Evolutionary conservation across 1,140 invertebrate species (phyloP).

Genomic region (Drosophila persimilis): DNA sequence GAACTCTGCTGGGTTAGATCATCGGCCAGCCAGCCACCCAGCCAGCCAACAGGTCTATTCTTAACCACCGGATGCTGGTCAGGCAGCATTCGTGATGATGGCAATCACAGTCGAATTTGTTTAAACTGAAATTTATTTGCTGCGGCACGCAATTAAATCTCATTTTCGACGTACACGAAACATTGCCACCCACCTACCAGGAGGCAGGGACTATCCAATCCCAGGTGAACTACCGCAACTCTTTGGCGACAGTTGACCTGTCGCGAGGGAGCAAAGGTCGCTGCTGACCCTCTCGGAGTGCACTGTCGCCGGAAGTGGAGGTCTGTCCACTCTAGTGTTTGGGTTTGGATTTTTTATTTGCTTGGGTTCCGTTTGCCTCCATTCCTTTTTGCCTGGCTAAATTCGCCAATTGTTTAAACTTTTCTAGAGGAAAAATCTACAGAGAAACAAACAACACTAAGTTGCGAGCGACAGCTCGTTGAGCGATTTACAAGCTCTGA

Average conservation of each 20-base stretch:
- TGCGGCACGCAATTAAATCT: slow-evolving; percentile 49
- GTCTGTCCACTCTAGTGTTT: slow-evolving; percentile 42
- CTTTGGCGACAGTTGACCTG: slow-evolving; percentile 46
- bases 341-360: slow-evolving; percentile 24
- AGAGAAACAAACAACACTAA: slow-evolving; percentile 45
- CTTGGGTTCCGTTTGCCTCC: background rate
- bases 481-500: slow-evolving; percentile 44
- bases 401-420: slow-evolving; percentile 53
- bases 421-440: slow-evolving; percentile 17
- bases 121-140: slow-evolving; percentile 56
- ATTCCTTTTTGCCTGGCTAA: slow-evolving; percentile 16
- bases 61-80: slow-evolving; percentile 36
- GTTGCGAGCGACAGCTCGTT: slow-evolving; percentile 36
- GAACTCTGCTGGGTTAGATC: slow-evolving; percentile 47
- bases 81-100: slow-evolving; percentile 15
- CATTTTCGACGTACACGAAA: slow-evolving; percentile 38
- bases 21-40: background rate
- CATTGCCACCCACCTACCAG: slow-evolving; percentile 19
- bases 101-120: slow-evolving; percentile 34
- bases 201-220: too few species aligned
- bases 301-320: slow-evolving; percentile 67
- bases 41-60: background rate
- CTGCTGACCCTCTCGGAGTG: slow-evolving; percentile 54
- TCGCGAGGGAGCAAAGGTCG: slow-evolving; percentile 53
- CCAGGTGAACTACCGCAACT: slow-evolving; percentile 26